A percentile compares a stretch with the other conserved stretches of the same genome.
Evolutionary conservation across 1,140 invertebrate species (phyloP).

Genomic region (Leptonema lineaticorne): DNA sequence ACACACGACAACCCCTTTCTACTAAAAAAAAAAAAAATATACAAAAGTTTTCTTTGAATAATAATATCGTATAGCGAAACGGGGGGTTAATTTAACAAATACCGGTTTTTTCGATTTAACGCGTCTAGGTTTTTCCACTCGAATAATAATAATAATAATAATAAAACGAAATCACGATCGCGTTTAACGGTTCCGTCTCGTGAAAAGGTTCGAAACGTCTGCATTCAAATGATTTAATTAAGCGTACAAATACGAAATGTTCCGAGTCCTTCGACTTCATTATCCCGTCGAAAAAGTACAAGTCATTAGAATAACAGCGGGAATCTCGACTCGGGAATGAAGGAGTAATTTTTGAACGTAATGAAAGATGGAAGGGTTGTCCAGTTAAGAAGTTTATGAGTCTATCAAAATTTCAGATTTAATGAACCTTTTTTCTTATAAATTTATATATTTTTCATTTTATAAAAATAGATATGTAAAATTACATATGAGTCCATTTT

Average conservation of each 20-base stretch:
- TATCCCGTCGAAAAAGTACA: not conserved
- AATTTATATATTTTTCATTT: too few relatives aligned
- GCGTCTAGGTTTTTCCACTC: not conserved
- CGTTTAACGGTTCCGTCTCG: not conserved
- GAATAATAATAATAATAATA: not conserved
- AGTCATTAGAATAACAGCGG: slow-evolving; percentile 25
- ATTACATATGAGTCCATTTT: too few relatives aligned
- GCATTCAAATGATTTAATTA: slow-evolving; percentile 15
- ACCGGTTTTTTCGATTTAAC: not conserved
- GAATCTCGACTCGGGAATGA: slow-evolving; percentile 20
- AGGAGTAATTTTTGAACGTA: slow-evolving; percentile 10
- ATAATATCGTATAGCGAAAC: too few relatives aligned
- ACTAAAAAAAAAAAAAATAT: too few relatives aligned
- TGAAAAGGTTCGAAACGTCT: slow-evolving; percentile 5
- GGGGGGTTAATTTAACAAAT: not conserved
- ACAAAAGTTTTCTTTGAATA: too few relatives aligned
- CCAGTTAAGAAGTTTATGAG: slow-evolving; percentile 20
- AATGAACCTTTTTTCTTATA: slow-evolving; percentile 1
- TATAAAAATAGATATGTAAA: too few relatives aligned
- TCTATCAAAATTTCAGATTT: slow-evolving; percentile 17
- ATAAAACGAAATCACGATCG: not conserved
- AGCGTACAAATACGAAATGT: not conserved
- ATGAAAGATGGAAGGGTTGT: slow-evolving; percentile 17
- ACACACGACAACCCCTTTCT: too few relatives aligned
- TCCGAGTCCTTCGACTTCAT: slow-evolving; percentile 4